Evolutionary conservation across 23 tunicate genomes (phyloP), one percentile per base, ranked within the genome.

Genomic region (Clavelina lepadiformis): DNA sequence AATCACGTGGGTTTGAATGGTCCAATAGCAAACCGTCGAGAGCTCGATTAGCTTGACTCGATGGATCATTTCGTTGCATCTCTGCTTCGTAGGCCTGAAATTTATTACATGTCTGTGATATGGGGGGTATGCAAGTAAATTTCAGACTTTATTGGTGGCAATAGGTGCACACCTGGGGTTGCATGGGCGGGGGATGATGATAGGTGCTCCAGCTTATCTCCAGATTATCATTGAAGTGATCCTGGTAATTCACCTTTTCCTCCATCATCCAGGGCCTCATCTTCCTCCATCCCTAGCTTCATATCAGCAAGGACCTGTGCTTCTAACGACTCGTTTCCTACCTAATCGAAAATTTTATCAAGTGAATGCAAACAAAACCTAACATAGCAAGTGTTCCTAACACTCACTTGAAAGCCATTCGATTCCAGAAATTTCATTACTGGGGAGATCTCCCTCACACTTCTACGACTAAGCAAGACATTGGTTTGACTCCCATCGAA

Each of bases 141-240:
- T n/a, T n/a, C n/a, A n/a, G n/a, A n/a, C n/a, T n/a, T n/a, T n/a
- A n/a, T n/a, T n/a, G n/a, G n/a, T n/a, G n/a, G n/a, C n/a, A n/a
- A n/a, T n/a, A n/a, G n/a, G n/a, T 11, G 18, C 71, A 1, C 28
- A 79, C 85, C 56, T 82, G 63, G 1, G 81, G 70, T 35, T 79
- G 79, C 79, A 88, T 69, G 2, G 77, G 71, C 5, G 82, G 88
- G 1, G 96, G 96, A 33, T 88, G 69, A 38, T 68, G 67, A 71
- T 77, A 88, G 1, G 96, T 88, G 75, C 87, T 80, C 82, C 82
- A 80, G 35, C 96, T 88, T 21, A 78, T 61, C 22, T 74, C 88
- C 30, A 88, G 74, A 35, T 88, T 88, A 18, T 86, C 85, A 47
- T 86, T 86, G 0, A 72, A 29, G n/a, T 33, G 47, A 8, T 45